phyloP scores from a whole-genome alignment of 2,113 vertebrate genomes.

The Eretmochelys imbricata region DNA sequence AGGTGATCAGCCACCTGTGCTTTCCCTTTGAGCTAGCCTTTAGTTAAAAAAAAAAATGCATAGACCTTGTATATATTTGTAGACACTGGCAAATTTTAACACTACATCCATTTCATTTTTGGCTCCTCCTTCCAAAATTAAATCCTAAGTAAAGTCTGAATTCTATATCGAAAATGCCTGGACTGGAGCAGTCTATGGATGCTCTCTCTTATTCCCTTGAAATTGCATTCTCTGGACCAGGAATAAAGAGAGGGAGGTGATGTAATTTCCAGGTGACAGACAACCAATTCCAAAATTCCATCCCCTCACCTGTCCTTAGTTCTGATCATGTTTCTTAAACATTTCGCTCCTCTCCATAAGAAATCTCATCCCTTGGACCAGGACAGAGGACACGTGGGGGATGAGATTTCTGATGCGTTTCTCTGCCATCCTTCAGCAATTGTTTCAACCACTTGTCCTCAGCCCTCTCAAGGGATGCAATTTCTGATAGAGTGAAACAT shows the following conservation, averaged over 20 bases:
- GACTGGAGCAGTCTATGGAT: neutral
- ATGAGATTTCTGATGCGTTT: accelerated
- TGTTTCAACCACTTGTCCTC: neutral
- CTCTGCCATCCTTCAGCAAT: neutral
- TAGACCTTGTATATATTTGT: neutral
- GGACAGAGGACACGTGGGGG: too few species aligned
- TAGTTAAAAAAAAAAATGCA: neutral
- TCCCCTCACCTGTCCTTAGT: accelerated
- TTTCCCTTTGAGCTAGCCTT: accelerated
- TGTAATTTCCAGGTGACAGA: accelerated
- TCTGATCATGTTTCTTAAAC: accelerated
- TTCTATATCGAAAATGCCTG: neutral
- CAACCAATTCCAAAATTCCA: accelerated
- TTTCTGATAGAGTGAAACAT: neutral
- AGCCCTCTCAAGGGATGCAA: neutral
- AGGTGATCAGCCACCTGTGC: neutral
- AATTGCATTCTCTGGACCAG: accelerated
- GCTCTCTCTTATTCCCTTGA: neutral
- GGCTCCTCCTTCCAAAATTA: neutral
- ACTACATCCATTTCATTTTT: accelerated
- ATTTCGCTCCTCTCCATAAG: neutral
- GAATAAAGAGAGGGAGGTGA: accelerated
- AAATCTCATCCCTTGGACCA: neutral
- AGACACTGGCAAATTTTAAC: neutral
- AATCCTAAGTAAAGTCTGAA: neutral